Evolutionary conservation across 1,140 invertebrate genomes (phyloP).

Genomic region (Drosophila seguyi): DNA sequence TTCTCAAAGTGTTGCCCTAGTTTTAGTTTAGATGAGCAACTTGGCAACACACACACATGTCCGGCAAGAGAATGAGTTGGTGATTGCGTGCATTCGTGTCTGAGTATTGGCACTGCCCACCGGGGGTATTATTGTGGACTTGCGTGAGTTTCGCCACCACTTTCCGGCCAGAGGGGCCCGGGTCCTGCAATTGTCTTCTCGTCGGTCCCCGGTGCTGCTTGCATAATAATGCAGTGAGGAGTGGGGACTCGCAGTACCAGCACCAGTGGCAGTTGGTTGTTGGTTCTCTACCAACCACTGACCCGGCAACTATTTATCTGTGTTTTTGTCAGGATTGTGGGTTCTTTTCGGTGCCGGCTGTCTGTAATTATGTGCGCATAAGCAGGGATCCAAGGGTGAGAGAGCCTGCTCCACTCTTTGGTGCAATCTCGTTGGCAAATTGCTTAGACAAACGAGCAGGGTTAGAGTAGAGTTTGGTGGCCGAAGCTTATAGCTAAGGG

Average conservation of each 20-base stretch:
- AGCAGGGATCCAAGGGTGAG: constrained; percentile 1
- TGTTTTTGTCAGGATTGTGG: constrained; percentile 59
- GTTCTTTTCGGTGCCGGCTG: constrained; percentile 36
- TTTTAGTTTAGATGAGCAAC: constrained; percentile 12
- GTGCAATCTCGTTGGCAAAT: constrained; percentile 20
- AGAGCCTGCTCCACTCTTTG: background rate
- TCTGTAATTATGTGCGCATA: constrained; percentile 51
- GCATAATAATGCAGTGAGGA: constrained; percentile 59
- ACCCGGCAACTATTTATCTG: constrained; percentile 43
- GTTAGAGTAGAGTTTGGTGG: background rate
- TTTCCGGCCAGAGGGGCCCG: constrained; percentile 20
- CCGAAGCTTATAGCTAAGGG: background rate
- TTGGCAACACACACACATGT: constrained; percentile 20
- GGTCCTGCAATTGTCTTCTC: constrained; percentile 41
- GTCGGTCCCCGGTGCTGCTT: constrained; percentile 25
- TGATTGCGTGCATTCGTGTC: constrained; percentile 56
- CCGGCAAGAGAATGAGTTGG: constrained; percentile 37
- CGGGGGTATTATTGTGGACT: constrained; percentile 35
- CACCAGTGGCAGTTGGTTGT: background rate
- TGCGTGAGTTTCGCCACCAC: constrained; percentile 27
- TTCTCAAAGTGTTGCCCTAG: constrained; percentile 4
- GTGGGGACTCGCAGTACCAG: background rate
- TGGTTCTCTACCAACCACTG: constrained; percentile 1
- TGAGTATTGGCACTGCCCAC: constrained; percentile 31
- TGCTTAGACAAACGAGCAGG: constrained; percentile 9